These are phyloP conservation scores for Mayetiola destructor DNA, from an alignment of 2,888 invertebrate species.

Conservation along the genomic window DNA sequence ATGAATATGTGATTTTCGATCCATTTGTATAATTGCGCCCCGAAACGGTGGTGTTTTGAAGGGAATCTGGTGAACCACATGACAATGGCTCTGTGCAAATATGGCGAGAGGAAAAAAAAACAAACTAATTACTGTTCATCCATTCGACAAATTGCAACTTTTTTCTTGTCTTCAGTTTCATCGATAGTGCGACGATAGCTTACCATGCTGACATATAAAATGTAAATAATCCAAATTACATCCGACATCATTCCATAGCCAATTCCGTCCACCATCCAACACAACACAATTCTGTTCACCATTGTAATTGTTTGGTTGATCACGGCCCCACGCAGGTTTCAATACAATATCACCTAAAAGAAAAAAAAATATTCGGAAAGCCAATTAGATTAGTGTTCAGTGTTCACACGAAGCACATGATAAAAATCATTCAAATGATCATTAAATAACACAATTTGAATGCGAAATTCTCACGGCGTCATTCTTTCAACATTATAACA, in stretches of 20 bases:
- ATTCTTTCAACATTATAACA: too few relatives aligned
- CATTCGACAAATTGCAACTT: too few relatives aligned
- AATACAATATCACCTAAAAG: constrained; percentile 68
- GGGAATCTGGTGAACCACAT: constrained; percentile 79
- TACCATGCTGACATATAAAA: constrained; percentile 86
- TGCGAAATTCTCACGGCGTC: too few relatives aligned
- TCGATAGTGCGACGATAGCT: constrained; percentile 29
- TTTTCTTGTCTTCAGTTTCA: not conserved
- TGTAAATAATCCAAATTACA: constrained; percentile 85
- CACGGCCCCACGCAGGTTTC: constrained; percentile 79
- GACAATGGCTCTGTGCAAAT: constrained; percentile 57
- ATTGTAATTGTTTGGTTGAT: constrained; percentile 90
- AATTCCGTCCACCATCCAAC: constrained; percentile 73
- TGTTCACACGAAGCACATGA: too few relatives aligned
- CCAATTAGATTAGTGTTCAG: too few relatives aligned
- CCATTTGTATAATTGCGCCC: constrained; percentile 57
- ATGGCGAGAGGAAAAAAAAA: constrained; percentile 17
- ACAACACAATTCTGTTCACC: constrained; percentile 93
- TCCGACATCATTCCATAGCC: constrained; percentile 91
- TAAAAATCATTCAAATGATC: too few relatives aligned
- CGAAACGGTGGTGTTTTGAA: constrained; percentile 64
- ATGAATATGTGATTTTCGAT: constrained; percentile 54
- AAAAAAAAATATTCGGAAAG: too few relatives aligned
- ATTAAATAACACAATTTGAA: too few relatives aligned
- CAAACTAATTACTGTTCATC: not conserved